phyloP scores from a whole-genome alignment of 2,888 invertebrate species.

The Leptura quadrifasciata region DNA sequence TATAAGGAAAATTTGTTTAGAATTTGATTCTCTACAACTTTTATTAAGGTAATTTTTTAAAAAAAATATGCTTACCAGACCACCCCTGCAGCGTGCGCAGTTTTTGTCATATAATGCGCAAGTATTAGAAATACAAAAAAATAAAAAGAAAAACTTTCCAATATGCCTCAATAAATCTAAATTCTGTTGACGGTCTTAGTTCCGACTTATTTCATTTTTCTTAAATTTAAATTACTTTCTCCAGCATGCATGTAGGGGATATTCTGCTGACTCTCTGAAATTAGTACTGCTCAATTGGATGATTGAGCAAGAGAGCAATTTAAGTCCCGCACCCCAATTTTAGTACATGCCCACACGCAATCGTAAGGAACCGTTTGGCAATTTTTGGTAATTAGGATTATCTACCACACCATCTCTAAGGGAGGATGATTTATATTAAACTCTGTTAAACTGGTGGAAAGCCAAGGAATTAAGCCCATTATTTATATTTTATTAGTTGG shows the following conservation, averaged over 20 bases:
- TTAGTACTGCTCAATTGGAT: constrained; percentile 41
- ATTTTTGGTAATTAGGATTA: constrained; percentile 39
- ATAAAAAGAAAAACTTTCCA: no score
- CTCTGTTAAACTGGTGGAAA: constrained; percentile 31
- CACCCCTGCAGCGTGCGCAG: no score
- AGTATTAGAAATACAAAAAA: no score
- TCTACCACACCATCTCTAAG: constrained; percentile 38
- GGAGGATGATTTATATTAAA: constrained; percentile 37
- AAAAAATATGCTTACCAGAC: no score
- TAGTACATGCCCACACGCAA: constrained; percentile 37
- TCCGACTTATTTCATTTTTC: not conserved
- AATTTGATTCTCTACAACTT: no score
- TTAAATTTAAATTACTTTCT: not conserved
- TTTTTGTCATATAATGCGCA: no score
- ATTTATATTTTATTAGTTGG: not conserved
- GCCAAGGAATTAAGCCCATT: constrained; percentile 11
- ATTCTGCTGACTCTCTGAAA: constrained; percentile 44
- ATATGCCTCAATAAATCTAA: no score
- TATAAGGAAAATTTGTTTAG: no score
- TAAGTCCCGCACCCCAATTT: constrained; percentile 37
- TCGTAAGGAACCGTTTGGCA: constrained; percentile 28
- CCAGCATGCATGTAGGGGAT: not conserved
- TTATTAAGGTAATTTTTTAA: no score
- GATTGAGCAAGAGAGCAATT: constrained; percentile 41
- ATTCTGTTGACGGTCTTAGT: no score